phyloP scores from a whole-genome alignment of 2,797 vertebrate species.

The Petrocephalus sullivani region DNA sequence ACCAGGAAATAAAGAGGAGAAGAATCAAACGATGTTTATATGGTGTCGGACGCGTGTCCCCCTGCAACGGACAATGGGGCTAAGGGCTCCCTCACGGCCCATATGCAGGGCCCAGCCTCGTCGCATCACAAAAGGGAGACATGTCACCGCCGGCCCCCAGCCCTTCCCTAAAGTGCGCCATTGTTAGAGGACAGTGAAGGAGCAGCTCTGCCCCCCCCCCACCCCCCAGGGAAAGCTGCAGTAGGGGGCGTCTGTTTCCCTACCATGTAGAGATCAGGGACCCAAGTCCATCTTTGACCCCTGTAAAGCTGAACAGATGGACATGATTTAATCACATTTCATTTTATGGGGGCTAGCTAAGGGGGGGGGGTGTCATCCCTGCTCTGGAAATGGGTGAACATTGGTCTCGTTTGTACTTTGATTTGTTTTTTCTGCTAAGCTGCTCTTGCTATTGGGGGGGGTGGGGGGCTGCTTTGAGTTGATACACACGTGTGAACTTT shows the following conservation, averaged over 20 bases:
- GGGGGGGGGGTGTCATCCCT: constrained; percentile 39
- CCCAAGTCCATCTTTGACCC: constrained; percentile 52
- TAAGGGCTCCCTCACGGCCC: constrained; percentile 75
- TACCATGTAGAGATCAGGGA: constrained; percentile 63
- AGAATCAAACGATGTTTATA: constrained; percentile 74
- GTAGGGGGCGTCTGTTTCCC: constrained; percentile 70
- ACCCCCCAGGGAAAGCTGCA: constrained; percentile 58
- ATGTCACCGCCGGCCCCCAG: constrained; percentile 43
- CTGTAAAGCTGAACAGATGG: constrained; percentile 77
- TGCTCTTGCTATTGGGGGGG: neutral
- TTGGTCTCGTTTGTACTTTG: neutral
- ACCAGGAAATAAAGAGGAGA: constrained; percentile 53
- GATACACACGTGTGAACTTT: neutral
- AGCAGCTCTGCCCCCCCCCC: constrained; percentile 70
- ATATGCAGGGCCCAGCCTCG: constrained; percentile 73
- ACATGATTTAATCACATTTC: constrained; percentile 69
- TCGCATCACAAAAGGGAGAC: constrained; percentile 75
- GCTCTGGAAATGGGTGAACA: constrained; percentile 13
- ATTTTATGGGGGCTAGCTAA: constrained; percentile 40
- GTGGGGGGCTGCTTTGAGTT: neutral
- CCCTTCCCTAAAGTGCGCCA: constrained; percentile 36
- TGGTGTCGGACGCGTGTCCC: constrained; percentile 59
- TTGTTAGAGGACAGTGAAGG: constrained; percentile 80
- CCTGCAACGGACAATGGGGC: constrained; percentile 68
- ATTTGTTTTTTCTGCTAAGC: neutral